phyloP scores from a whole-genome alignment of 1,140 invertebrate species.

The Parasteatoda tepidariorum region DNA sequence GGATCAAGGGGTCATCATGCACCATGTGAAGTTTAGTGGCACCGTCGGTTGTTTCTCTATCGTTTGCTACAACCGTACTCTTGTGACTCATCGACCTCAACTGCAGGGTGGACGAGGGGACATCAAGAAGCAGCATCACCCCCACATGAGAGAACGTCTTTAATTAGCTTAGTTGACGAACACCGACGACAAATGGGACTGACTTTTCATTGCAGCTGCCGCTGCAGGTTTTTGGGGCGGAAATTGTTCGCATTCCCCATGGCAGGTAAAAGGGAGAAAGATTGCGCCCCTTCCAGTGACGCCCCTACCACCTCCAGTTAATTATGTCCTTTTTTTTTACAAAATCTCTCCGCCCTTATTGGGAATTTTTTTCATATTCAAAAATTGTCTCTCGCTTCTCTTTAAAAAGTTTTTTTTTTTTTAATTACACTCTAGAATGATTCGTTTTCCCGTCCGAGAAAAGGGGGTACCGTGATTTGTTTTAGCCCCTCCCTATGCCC shows the following conservation, averaged over 20 bases:
- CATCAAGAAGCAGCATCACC: not conserved
- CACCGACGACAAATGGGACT: slow-evolving; percentile 47
- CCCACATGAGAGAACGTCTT: slow-evolving; percentile 27
- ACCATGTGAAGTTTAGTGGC: not conserved
- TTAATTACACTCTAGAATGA: not conserved
- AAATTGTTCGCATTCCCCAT: slow-evolving; percentile 27
- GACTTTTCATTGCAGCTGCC: slow-evolving; percentile 49
- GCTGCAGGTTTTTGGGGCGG: slow-evolving; percentile 7
- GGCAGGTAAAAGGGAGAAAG: slow-evolving; percentile 19
- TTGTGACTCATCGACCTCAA: slow-evolving; percentile 22
- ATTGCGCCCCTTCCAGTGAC: not conserved
- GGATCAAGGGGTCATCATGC: slow-evolving; percentile 1
- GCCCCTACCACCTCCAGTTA: slow-evolving; percentile 13
- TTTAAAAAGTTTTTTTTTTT: not conserved
- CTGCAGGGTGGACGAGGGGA: not conserved
- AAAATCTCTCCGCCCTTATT: not conserved
- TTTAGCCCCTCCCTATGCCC: not conserved
- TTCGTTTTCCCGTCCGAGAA: not conserved
- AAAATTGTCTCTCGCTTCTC: not conserved
- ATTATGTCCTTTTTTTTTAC: slow-evolving; percentile 19
- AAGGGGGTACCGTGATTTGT: slow-evolving; percentile 1
- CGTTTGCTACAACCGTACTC: not conserved
- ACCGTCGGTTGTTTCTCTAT: not conserved
- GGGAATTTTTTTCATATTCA: not conserved
- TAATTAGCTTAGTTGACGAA: slow-evolving; percentile 54